Conservation (phyloP, 2,797 vertebrate genomes). For the Holocentrus rufus region DNA sequence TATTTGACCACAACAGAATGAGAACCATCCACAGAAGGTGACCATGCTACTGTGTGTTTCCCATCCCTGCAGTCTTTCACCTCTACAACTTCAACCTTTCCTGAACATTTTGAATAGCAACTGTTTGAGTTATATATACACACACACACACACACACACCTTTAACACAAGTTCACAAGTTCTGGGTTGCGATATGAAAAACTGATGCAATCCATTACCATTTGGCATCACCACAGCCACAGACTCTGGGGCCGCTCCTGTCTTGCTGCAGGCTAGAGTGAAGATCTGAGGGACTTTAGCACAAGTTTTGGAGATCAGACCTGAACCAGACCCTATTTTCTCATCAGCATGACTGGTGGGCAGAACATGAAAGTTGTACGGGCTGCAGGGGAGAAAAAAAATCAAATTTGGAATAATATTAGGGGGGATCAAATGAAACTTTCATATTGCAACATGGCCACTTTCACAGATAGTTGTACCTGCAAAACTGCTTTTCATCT, state of each 20-base stretch:
- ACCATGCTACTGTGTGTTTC: slow-evolving; percentile 6
- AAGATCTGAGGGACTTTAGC: slow-evolving; percentile 78
- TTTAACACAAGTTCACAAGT: too few species aligned
- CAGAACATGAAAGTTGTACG: slow-evolving; percentile 18
- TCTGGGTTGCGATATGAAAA: too few species aligned
- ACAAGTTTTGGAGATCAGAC: slow-evolving; percentile 33
- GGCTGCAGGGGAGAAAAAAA: slow-evolving; percentile 6
- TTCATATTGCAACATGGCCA: too few species aligned
- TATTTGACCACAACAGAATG: slow-evolving; percentile 22
- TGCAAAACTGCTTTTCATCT: slow-evolving; percentile 36
- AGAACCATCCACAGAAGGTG: slow-evolving; percentile 1
- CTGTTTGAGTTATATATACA: neutral
- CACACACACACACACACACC: too few species aligned
- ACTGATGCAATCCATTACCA: neutral
- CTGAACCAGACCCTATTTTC: neutral
- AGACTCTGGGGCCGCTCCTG: slow-evolving; percentile 68
- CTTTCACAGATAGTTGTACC: too few species aligned
- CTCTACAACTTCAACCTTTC: slow-evolving; percentile 12
- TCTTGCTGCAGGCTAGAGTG: slow-evolving; percentile 77
- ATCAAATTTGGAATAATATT: neutral
- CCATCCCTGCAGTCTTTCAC: slow-evolving; percentile 21
- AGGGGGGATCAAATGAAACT: neutral
- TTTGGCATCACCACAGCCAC: slow-evolving; percentile 47
- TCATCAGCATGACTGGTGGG: slow-evolving; percentile 8
- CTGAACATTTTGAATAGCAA: neutral